Base-by-base conservation (phyloP, 2,797 vertebrate species). In the Mustela erminea region DNA sequence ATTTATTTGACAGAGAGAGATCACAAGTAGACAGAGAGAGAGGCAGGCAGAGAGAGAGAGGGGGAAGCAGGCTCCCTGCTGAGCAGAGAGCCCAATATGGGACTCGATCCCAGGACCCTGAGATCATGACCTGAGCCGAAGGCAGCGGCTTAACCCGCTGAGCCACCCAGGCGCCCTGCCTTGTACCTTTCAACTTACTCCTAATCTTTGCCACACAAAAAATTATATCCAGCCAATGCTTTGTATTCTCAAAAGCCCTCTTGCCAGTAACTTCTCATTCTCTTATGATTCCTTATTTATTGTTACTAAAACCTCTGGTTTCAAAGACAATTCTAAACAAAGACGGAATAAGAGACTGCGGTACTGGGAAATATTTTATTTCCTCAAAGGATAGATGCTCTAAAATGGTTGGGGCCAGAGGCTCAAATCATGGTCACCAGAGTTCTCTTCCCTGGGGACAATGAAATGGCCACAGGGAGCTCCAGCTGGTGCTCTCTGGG, bases 281-380 rank as follows among this genome's bases (percentile, higher is more conserved):
- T 92, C 56, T 77, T n/a, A 54, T 72, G 56, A 58, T 89, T 86
- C 27, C 62, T 93, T 96, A 84, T 62, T 90, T 90, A 87, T 87
- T 72, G 80, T 41, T 81, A 75, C 14, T 86, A 54, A 94, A 94
- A 85, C 72, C 23, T 87, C 58, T 62, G 41, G 43, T 91, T 87
- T 96, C 62, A 81, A 68, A 25, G 66, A 78, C 38, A 72, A 49
- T 87, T 95, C 89, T 89, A 96, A 93, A 91, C 58, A 93, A n/a
- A 95, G 41, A 27, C 82, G 25, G 92, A 93, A 41, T 85, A 52
- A 68, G 70, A 93, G 41, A 89, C 23, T 89, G 64, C 41, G 5
- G 20, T 27, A 32, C 29, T 89, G 90, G 90, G 49, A 49, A 87
- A 46, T 84, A 93, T 78, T 84, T 95, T 46, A 74, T 94, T 89